phyloP scores from a whole-genome alignment of 2,113 vertebrate genomes.

The Speoplatyrhinus poulsoni region DNA sequence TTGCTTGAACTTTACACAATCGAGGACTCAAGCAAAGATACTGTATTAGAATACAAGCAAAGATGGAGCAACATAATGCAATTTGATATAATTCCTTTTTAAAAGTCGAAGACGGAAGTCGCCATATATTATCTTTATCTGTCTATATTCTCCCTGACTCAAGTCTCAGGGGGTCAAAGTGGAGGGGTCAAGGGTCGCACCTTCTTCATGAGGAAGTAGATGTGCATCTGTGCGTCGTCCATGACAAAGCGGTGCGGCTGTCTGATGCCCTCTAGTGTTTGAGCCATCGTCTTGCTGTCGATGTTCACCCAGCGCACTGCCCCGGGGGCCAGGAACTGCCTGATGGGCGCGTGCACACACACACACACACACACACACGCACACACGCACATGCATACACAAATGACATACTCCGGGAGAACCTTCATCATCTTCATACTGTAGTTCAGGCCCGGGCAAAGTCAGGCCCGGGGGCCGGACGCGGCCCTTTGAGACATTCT shows the following conservation, averaged over 20 bases:
- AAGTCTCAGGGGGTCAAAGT: no score
- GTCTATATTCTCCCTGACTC: no score
- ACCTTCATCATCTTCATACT: neutral
- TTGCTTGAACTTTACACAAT: no score
- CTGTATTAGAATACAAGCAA: no score
- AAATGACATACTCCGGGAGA: neutral
- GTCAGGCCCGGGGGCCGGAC: no score
- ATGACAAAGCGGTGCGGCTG: constrained; percentile 87
- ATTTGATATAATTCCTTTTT: no score
- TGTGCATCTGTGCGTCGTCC: constrained; percentile 91
- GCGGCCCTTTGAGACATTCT: no score
- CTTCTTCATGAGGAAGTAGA: constrained; percentile 98
- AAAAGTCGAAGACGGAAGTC: no score
- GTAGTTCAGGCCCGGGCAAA: no score
- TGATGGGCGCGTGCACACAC: constrained; percentile 45
- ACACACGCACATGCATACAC: neutral
- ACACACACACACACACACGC: constrained; percentile 10
- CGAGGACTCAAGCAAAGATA: no score
- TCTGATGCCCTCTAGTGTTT: constrained; percentile 83
- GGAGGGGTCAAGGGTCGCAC: constrained; percentile 56
- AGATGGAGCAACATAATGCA: no score
- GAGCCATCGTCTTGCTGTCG: constrained; percentile 93
- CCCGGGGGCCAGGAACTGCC: constrained; percentile 90
- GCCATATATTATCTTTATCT: no score
- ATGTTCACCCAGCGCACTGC: constrained; percentile 92